A percentile compares a stretch with the other conserved stretches of the same genome.
These are phyloP conservation scores for Fregata magnificens DNA, from an alignment of 2,113 vertebrate genomes.

Conservation along the genomic window DNA sequence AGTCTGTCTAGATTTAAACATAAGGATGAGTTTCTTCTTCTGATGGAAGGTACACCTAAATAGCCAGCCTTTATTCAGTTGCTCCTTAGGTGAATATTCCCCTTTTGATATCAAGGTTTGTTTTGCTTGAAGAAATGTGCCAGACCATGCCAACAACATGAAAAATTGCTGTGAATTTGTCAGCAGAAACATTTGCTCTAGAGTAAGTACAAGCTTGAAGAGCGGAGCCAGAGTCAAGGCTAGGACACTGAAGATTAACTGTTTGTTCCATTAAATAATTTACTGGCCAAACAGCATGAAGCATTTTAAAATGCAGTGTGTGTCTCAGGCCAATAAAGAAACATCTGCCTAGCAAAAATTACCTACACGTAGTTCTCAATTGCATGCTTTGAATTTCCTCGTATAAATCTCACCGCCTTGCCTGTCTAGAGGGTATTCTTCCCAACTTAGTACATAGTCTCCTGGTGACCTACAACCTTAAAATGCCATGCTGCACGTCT, in stretches of 20 bases:
- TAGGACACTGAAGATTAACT: not conserved
- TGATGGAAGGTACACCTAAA: not conserved
- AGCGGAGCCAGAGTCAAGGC: not conserved
- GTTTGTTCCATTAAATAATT: constrained; percentile 8
- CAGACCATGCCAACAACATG: not conserved
- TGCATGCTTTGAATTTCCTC: not conserved
- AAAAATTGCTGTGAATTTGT: not conserved
- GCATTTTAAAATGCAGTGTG: not conserved
- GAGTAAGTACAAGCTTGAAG: not conserved
- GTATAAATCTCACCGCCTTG: not conserved
- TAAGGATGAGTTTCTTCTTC: not conserved
- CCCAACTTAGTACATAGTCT: not conserved
- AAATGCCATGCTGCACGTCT: not conserved
- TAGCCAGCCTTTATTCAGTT: not conserved
- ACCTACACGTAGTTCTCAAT: not conserved
- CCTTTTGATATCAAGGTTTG: not conserved
- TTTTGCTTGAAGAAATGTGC: not conserved
- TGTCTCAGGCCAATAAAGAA: not conserved
- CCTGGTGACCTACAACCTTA: not conserved
- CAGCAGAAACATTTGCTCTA: not conserved
- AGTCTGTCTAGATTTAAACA: not conserved
- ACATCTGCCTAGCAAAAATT: not conserved
- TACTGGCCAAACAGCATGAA: not conserved
- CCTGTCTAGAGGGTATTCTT: not conserved
- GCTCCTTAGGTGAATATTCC: not conserved